Base-by-base conservation (phyloP, 2,797 vertebrate genomes). In the Rousettus madagascariensis region DNA sequence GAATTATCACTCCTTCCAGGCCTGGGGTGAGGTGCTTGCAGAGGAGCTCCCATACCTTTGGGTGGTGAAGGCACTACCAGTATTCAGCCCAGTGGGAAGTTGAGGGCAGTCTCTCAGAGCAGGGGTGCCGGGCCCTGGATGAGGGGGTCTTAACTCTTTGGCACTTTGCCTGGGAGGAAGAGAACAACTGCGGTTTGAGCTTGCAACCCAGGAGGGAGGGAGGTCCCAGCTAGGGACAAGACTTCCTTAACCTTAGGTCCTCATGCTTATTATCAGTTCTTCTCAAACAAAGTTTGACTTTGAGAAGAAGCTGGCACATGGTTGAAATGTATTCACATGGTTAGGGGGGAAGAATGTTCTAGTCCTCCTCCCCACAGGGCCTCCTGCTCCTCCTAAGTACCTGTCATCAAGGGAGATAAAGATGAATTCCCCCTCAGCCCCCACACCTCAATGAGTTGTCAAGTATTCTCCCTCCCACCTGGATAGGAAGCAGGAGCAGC, bases 391-490 rank as follows among this genome's bases (percentile, higher is more conserved):
- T 96, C 90, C 86, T 88, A 68, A 97, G 95, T 96, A 95, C 95
- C 95, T 98, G 97, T 97, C 97, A 97, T 97, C 91, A 93, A 93
- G 95, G 89, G 94, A 96, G 95, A 91, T 41, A 41, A 95, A 95
- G 93, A 97, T 95, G 88, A 95, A 75, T 46, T 92, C 91, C 95
- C 78, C 94, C 55, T 90, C 96, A 95, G 86, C 97, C 97, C 97
- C 96, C 97, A 98, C 97, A 97, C 84, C 97, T 98, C 97, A 66
- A 3, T 28, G 94, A 96, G 94, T 94, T 98, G 97, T 97, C 97
- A 97, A 94, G 96, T 86, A 13, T 71, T 97, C 90, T 96, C 94
- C 96, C 97, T 97, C 97, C 97, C 82, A 98, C 97, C 92, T 96
- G 90, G 75, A 80, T 13, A 96, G 96, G 96, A 96, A 97, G 95